Conservation (phyloP, 35 echinoderm and acorn worm species). For the Apostichopus parvimensis region DNA sequence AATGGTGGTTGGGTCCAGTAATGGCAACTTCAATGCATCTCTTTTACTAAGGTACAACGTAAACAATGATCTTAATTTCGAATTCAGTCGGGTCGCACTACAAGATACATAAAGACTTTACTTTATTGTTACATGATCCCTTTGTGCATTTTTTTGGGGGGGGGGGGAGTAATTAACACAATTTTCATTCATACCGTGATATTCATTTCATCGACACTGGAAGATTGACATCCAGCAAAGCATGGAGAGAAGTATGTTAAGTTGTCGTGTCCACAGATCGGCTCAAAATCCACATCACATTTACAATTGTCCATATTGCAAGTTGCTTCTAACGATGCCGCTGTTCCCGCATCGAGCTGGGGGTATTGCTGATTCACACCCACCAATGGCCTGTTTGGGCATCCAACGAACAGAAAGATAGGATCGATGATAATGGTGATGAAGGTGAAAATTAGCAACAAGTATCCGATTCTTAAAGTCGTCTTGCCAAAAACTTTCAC, state of each 20-base stretch:
- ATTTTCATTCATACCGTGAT: not conserved
- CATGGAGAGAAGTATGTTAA: slow-evolving; percentile 56
- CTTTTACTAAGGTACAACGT: not conserved
- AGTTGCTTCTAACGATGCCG: not conserved
- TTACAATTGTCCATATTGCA: slow-evolving; percentile 35
- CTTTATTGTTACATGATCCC: no score
- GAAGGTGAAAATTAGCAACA: slow-evolving; percentile 5
- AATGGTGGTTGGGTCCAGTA: no score
- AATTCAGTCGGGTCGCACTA: no score
- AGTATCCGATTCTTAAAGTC: not conserved
- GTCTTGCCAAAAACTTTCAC: not conserved
- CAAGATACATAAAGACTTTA: no score
- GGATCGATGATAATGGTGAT: slow-evolving; percentile 19
- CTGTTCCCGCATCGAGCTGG: no score
- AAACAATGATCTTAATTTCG: no score
- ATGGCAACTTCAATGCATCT: no score
- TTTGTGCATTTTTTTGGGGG: no score
- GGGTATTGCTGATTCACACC: not conserved
- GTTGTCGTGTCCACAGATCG: slow-evolving; percentile 33
- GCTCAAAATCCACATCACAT: slow-evolving; percentile 50
- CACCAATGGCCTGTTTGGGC: not conserved
- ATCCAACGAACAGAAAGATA: slow-evolving; percentile 1
- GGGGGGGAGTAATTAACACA: no score
- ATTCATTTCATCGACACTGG: not conserved
- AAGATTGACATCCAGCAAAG: slow-evolving; percentile 49